Evolutionary conservation across 64 coral and sea anemone genomes (phyloP), one percentile per base, ranked within the genome.

Genomic region (Astreopora myriophthalma): DNA sequence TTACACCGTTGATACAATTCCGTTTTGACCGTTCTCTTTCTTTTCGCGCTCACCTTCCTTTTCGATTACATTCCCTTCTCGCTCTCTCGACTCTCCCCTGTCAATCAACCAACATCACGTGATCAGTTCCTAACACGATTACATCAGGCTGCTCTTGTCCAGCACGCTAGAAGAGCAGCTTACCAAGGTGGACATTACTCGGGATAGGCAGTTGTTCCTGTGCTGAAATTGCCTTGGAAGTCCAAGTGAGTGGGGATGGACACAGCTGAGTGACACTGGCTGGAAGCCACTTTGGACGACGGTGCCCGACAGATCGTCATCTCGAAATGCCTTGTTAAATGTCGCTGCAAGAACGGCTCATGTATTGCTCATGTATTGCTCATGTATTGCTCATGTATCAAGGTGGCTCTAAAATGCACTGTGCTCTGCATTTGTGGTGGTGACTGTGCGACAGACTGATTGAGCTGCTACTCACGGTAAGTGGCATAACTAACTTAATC

Each of bases 181-280:
- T 90, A 75, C 38, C 93, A 90, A 75, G 80, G 70, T 73, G 80
- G 93, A n/a, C 49, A 85, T 20, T 75, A 37, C 77, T 89, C 51
- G 80, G 86, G 92, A 14, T 67, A 94, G 74, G 78, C 69, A 71
- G 35, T 86, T 32, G 34, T 36, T 52, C 36, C 60, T 19, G 25
- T 16, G 12, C 79, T 69, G 78, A 11, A 24, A 2, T 48, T 95
- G 2, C 88, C 88, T 5, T 74, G 6, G 40, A n/a, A n/a, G 75
- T 90, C 86, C 93, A 22, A 34, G 48, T 12, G 17, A 87, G 14
- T 88, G 84, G 48, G 73, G 92, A 7, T 94, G 92, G 75, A 72
- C 17, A 38, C 48, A 77, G 30, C 40, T 11, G 40, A 40, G 22
- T 35, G 29, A 77, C 39, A 76, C 48, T 42, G 39, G 33, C 32